These are phyloP conservation scores for Rhingia campestris DNA, from an alignment of 2,888 invertebrate species.

Conservation along the genomic window DNA sequence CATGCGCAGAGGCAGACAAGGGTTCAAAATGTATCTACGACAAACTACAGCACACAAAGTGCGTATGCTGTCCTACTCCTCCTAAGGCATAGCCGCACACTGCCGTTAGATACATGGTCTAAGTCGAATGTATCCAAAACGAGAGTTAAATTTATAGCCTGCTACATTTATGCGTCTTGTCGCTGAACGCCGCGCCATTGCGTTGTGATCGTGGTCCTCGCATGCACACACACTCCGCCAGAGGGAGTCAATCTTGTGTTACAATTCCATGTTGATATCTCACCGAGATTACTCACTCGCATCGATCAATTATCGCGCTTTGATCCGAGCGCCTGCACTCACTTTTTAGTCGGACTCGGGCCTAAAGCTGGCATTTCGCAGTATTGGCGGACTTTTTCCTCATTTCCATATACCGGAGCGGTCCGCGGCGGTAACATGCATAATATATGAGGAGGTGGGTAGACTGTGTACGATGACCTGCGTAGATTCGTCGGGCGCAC, in stretches of 20 bases:
- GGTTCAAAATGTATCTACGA: constrained; percentile 23
- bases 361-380: constrained; percentile 42
- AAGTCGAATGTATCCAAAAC: constrained; percentile 17
- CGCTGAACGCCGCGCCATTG: neutral
- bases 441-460: constrained; percentile 2
- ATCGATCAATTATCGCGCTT: constrained; percentile 73
- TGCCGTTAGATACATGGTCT: neutral
- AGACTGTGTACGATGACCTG: constrained; percentile 47
- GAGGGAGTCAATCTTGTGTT: constrained; percentile 59
- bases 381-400: constrained; percentile 55
- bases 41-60: constrained; percentile 51
- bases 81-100: constrained; percentile 9
- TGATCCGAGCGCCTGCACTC: constrained; percentile 58
- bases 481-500: constrained; percentile 60
- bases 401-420: constrained; percentile 57
- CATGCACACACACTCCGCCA: constrained; percentile 7
- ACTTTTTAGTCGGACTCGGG: constrained; percentile 21
- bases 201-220: neutral
- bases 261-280: constrained; percentile 69
- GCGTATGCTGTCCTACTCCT: constrained; percentile 48
- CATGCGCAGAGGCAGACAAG: constrained; percentile 16
- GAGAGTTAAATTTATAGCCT: constrained; percentile 54
- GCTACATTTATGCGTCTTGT: constrained; percentile 64
- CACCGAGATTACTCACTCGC: constrained; percentile 68
- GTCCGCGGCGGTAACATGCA: constrained; percentile 40